Evolutionary conservation across 1,140 invertebrate species (phyloP).

Genomic region (Contarinia nasturtii): DNA sequence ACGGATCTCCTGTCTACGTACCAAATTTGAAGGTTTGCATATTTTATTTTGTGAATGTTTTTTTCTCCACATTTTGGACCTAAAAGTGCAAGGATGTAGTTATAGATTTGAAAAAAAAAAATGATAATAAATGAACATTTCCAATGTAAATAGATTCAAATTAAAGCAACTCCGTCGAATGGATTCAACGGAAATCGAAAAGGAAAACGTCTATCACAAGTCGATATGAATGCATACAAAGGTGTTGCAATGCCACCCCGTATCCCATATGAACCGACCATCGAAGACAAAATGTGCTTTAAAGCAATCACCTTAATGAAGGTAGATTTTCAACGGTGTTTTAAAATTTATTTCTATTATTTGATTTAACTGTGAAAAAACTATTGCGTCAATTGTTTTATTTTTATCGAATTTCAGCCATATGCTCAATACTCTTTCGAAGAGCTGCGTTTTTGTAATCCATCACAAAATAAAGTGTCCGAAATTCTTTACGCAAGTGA

Average conservation of each 20-base stretch:
- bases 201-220: slow-evolving; percentile 8
- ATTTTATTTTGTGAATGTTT: not conserved
- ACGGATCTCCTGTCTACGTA: slow-evolving; percentile 69
- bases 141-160: slow-evolving; percentile 17
- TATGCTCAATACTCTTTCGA: slow-evolving; percentile 95
- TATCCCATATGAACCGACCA: slow-evolving; percentile 67
- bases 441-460: slow-evolving; percentile 60
- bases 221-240: slow-evolving; percentile 8
- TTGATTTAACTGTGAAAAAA: too few species aligned
- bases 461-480: slow-evolving; percentile 37
- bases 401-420: slow-evolving; percentile 27
- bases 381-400: not conserved
- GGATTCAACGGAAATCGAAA: slow-evolving; percentile 6
- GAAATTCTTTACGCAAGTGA: slow-evolving; percentile 70
- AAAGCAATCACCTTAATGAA: slow-evolving; percentile 89
- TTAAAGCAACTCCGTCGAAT: slow-evolving; percentile 19
- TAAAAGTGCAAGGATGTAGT: too few species aligned
- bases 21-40: slow-evolving; percentile 60
- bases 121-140: not conserved
- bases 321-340: too few species aligned
- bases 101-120: not conserved
- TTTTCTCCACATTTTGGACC: too few species aligned
- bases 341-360: too few species aligned
- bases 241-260: slow-evolving; percentile 43
- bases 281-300: slow-evolving; percentile 78